Conservation (phyloP, 2,888 invertebrate genomes). For the Corbicula japonica region DNA sequence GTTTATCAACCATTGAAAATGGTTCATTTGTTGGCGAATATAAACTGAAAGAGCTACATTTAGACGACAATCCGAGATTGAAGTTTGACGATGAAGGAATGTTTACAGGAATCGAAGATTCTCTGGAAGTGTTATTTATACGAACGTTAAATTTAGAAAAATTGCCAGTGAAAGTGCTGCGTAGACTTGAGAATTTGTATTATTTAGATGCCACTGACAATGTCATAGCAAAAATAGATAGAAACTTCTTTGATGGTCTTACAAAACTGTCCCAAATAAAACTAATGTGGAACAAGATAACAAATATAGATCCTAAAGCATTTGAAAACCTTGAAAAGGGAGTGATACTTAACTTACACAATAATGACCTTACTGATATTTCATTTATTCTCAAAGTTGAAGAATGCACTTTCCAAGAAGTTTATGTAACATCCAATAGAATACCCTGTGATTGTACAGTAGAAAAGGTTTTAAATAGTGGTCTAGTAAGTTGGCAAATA, state of each 20-base stretch:
- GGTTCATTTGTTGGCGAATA: slow-evolving; percentile 64
- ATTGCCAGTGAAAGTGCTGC: slow-evolving; percentile 60
- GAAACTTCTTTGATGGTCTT: slow-evolving; percentile 59
- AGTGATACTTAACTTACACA: slow-evolving; percentile 53
- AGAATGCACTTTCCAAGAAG: slow-evolving; percentile 67
- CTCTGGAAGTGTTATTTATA: slow-evolving; percentile 66
- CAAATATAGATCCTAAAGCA: slow-evolving; percentile 59
- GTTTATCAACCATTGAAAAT: slow-evolving; percentile 46
- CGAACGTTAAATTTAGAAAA: slow-evolving; percentile 54
- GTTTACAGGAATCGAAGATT: slow-evolving; percentile 68
- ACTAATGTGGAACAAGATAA: slow-evolving; percentile 60
- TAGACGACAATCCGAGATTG: slow-evolving; percentile 59
- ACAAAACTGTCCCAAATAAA: slow-evolving; percentile 37
- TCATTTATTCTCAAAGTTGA: slow-evolving; percentile 66
- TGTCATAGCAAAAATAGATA: slow-evolving; percentile 58
- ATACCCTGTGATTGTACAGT: slow-evolving; percentile 69
- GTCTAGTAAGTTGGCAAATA: slow-evolving; percentile 58
- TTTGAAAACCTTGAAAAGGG: slow-evolving; percentile 57
- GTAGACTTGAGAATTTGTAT: slow-evolving; percentile 49
- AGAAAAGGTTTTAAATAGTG: slow-evolving; percentile 71
- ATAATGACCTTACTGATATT: slow-evolving; percentile 59
- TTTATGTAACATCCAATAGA: slow-evolving; percentile 66
- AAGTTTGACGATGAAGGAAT: slow-evolving; percentile 58
- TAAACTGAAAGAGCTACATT: slow-evolving; percentile 52
- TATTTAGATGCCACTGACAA: slow-evolving; percentile 69